A percentile compares a stretch with the other conserved stretches of the same genome.
These are phyloP conservation scores for Caenorhabditis tropicalis DNA, from an alignment of 1,140 invertebrate species.

Conservation along the genomic window DNA sequence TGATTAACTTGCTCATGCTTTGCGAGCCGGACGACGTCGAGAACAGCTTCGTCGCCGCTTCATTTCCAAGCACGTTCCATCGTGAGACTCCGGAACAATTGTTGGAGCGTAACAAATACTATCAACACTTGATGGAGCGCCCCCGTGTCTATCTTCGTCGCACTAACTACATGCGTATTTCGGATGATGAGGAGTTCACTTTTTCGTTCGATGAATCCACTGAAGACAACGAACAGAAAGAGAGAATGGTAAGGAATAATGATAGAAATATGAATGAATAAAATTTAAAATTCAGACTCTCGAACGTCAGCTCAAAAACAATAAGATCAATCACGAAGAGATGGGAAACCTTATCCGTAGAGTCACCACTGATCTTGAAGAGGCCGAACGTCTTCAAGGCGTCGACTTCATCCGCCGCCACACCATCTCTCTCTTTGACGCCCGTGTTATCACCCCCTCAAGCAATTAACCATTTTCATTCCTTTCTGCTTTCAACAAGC, in stretches of 20 bases:
- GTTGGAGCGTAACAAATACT: neutral
- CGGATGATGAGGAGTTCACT: neutral
- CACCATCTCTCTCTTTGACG: neutral
- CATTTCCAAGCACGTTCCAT: neutral
- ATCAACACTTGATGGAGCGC: neutral
- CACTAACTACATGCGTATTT: neutral
- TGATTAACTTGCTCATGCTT: neutral
- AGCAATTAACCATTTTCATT: conserved; percentile 27
- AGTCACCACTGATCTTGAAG: neutral
- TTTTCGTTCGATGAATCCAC: neutral
- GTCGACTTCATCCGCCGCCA: neutral
- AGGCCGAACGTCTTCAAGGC: neutral
- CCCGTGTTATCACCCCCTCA: neutral
- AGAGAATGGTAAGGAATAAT: neutral
- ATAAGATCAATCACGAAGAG: neutral
- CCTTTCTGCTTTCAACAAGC: neutral
- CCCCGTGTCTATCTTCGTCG: neutral
- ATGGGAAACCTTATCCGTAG: neutral
- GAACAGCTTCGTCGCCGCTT: neutral
- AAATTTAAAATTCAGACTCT: neutral
- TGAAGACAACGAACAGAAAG: neutral
- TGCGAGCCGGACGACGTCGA: neutral
- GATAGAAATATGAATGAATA: neutral
- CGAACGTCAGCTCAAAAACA: neutral
- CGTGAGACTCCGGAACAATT: neutral